phyloP scores from a whole-genome alignment of 2,113 vertebrate species.

The Pelmatolapia mariae region DNA sequence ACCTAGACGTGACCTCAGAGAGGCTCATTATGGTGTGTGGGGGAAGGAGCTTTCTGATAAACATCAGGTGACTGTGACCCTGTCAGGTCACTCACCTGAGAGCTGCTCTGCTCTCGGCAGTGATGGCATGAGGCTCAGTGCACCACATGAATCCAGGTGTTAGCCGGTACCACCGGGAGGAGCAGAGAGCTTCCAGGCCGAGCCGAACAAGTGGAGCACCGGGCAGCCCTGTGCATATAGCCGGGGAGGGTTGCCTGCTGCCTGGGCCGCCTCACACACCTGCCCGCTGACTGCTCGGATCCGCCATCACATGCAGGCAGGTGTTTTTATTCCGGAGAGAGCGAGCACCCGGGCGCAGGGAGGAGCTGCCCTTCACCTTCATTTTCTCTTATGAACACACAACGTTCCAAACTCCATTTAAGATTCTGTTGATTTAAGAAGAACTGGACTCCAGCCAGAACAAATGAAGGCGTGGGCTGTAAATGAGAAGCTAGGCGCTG shows the following conservation, averaged over 20 bases:
- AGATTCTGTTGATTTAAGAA: not conserved
- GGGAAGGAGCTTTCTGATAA: not conserved
- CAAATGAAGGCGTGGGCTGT: not conserved
- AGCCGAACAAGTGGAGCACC: not conserved
- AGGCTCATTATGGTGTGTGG: not conserved
- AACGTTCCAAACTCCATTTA: not conserved
- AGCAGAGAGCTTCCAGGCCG: not conserved
- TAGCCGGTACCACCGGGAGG: not conserved
- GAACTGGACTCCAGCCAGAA: not conserved
- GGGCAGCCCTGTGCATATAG: not conserved
- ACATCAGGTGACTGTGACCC: not conserved
- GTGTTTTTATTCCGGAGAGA: not conserved
- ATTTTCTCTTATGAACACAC: not conserved
- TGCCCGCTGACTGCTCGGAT: not conserved
- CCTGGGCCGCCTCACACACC: not conserved
- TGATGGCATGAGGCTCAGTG: not conserved
- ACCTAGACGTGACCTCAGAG: not conserved
- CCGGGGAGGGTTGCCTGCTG: not conserved
- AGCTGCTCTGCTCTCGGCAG: not conserved
- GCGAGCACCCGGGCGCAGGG: not conserved
- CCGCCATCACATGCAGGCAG: not conserved
- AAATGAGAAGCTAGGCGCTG: not conserved
- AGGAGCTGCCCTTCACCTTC: not conserved
- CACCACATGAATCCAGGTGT: not conserved
- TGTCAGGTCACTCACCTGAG: conserved; percentile 33